These are phyloP conservation scores for Aleiodes alternator DNA, from an alignment of 2,888 invertebrate species.

Conservation along the genomic window DNA sequence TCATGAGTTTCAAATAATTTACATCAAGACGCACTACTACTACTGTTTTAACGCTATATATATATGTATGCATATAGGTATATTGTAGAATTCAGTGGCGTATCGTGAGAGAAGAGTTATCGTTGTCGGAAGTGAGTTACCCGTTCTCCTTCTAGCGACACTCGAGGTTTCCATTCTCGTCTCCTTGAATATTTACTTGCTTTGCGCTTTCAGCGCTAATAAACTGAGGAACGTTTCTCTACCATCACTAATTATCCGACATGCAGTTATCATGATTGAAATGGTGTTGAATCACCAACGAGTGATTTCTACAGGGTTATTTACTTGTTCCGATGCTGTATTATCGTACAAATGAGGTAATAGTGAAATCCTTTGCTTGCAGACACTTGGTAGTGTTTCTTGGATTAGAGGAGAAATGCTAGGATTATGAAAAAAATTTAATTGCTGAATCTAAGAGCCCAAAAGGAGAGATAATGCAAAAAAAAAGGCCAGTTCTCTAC, in stretches of 20 bases:
- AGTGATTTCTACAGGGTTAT: conserved; percentile 39
- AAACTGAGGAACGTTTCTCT: conserved; percentile 60
- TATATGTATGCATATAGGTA: not conserved
- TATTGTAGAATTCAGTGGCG: conserved; percentile 17
- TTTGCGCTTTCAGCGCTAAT: conserved; percentile 67
- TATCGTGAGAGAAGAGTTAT: conserved; percentile 25
- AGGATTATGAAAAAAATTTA: no score
- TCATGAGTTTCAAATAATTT: conserved; percentile 19
- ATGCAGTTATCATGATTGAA: conserved; percentile 49
- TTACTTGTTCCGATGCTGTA: conserved; percentile 30
- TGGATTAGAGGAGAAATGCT: no score
- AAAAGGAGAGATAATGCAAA: no score
- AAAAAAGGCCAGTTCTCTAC: no score
- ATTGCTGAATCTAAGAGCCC: no score
- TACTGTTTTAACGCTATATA: conserved; percentile 7
- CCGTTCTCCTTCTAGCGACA: conserved; percentile 32
- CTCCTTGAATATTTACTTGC: conserved; percentile 66
- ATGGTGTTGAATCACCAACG: conserved; percentile 50
- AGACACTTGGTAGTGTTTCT: no score
- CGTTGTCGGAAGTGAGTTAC: conserved; percentile 34
- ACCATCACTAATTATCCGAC: conserved; percentile 67
- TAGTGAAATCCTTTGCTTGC: not conserved
- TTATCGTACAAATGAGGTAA: not conserved
- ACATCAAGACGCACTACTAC: conserved; percentile 16
- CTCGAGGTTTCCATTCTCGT: conserved; percentile 37